These are phyloP conservation scores for Gasterosteus aculeatus DNA, from an alignment of 2,113 vertebrate genomes.

Conservation along the genomic window DNA sequence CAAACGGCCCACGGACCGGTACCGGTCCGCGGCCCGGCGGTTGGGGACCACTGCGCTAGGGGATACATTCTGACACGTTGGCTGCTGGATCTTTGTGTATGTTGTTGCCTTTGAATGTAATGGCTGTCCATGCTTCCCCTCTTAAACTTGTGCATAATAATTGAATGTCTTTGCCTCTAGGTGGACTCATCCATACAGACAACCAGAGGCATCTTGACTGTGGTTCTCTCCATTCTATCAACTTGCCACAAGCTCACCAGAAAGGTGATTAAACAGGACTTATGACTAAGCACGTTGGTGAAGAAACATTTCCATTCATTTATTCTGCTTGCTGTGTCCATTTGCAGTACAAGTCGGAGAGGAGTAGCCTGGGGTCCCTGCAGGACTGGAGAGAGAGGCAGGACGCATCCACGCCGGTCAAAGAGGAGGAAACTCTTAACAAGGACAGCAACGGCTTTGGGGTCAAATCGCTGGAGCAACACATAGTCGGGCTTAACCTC, in stretches of 20 bases:
- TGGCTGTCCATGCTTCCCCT: not conserved
- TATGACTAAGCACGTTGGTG: not conserved
- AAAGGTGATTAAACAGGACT: conserved; percentile 80
- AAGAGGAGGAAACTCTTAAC: conserved; percentile 77
- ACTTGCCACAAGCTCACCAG: conserved; percentile 87
- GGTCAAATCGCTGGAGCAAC: conserved; percentile 86
- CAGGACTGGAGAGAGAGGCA: conserved; percentile 87
- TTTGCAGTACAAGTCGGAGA: conserved; percentile 83
- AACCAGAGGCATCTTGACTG: conserved; percentile 85
- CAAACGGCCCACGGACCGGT: too few relatives aligned
- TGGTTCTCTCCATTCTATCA: conserved; percentile 87
- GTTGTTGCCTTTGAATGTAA: not conserved
- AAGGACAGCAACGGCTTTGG: conserved; percentile 84
- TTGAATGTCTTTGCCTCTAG: conserved; percentile 70
- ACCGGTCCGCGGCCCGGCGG: too few relatives aligned
- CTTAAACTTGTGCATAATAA: not conserved
- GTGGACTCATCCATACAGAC: conserved; percentile 92
- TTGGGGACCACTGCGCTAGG: too few relatives aligned
- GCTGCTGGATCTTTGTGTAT: not conserved
- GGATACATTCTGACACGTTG: too few relatives aligned
- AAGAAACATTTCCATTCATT: not conserved
- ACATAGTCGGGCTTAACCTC: conserved; percentile 85
- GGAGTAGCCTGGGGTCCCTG: conserved; percentile 82
- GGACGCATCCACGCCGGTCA: conserved; percentile 75
- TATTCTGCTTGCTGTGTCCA: not conserved